phyloP scores from a whole-genome alignment of 2,797 vertebrate genomes.

The Syngnathus rostellatus region DNA sequence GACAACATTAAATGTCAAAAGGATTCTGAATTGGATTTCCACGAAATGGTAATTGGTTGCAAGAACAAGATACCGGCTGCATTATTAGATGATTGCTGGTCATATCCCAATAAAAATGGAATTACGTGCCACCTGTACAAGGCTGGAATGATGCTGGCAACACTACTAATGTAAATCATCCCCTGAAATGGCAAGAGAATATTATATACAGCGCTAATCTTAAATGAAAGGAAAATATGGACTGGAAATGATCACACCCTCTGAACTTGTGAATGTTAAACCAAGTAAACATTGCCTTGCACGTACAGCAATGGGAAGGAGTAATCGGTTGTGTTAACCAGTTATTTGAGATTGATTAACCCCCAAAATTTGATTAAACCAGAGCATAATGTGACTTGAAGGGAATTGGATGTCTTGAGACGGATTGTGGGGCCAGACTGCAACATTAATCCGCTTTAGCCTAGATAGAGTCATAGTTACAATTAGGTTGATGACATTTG shows the following conservation, averaged over 20 bases:
- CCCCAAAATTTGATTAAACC: conserved; percentile 34
- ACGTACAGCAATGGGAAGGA: neutral
- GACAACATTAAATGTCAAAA: conserved; percentile 11
- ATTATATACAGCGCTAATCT: neutral
- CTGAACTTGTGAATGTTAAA: neutral
- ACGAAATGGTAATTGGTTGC: conserved; percentile 17
- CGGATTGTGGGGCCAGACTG: conserved; percentile 51
- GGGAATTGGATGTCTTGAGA: conserved; percentile 44
- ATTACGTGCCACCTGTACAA: conserved; percentile 22
- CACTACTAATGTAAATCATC: conserved; percentile 5
- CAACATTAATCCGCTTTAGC: conserved; percentile 60
- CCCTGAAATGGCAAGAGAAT: neutral
- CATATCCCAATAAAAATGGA: conserved; percentile 26
- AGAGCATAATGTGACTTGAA: conserved; percentile 34
- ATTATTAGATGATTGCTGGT: conserved; percentile 31
- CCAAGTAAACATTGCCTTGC: neutral
- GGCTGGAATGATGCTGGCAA: conserved; percentile 14
- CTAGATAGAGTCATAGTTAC: conserved; percentile 28
- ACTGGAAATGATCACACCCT: neutral
- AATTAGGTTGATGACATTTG: conserved; percentile 41
- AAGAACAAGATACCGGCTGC: neutral
- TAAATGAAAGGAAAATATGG: neutral
- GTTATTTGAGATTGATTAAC: conserved; percentile 28
- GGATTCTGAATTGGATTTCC: conserved; percentile 28
- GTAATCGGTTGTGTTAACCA: neutral